Conservation (phyloP, 2,797 vertebrate species). For the Rhadinocentrus ornatus region DNA sequence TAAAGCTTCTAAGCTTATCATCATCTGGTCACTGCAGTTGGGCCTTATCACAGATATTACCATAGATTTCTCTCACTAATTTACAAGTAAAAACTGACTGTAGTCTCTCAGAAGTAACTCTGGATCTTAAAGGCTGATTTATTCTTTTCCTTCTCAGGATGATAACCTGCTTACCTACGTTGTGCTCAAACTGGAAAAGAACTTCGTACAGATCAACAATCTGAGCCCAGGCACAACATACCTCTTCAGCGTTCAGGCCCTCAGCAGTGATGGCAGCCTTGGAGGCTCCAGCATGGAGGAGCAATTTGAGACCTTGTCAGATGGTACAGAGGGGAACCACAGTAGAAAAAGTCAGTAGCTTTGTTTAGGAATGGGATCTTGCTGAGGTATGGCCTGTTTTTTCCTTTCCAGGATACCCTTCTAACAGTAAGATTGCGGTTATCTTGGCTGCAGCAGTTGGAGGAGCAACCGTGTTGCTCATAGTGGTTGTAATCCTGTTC, state of each 20-base stretch:
- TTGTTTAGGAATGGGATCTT: background rate
- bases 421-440: slow-evolving; percentile 75
- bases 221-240: slow-evolving; percentile 87
- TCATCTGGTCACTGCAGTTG: background rate
- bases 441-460: slow-evolving; percentile 78
- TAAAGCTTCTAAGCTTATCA: background rate
- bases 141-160: slow-evolving; percentile 59
- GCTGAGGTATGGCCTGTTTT: slow-evolving; percentile 20
- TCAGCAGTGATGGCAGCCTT: slow-evolving; percentile 80
- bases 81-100: background rate
- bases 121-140: background rate
- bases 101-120: background rate
- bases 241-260: slow-evolving; percentile 90
- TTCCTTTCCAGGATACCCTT: slow-evolving; percentile 48
- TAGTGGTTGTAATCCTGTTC: slow-evolving; percentile 81
- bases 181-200: slow-evolving; percentile 88
- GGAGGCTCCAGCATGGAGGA: slow-evolving; percentile 87
- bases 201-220: slow-evolving; percentile 84
- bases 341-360: background rate
- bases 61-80: background rate
- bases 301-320: slow-evolving; percentile 89
- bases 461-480: slow-evolving; percentile 72
- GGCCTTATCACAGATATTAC: background rate
- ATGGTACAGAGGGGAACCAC: slow-evolving; percentile 66
- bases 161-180: slow-evolving; percentile 87